These are phyloP conservation scores for Diceros bicornis DNA, from an alignment of 2,797 vertebrate genomes.

Conservation along the genomic window DNA sequence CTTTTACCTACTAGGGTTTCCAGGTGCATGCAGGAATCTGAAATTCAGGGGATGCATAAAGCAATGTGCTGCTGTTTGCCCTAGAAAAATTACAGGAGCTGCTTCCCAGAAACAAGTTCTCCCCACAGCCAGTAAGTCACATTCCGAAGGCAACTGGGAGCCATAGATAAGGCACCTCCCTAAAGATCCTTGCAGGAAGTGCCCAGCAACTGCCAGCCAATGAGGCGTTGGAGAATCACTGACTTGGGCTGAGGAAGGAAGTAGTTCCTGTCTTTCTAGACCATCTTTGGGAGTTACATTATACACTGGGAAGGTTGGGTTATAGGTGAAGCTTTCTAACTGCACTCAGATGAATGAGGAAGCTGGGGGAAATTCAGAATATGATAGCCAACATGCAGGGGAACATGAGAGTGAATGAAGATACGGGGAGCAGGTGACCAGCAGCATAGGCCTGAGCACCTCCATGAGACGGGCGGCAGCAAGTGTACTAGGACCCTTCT, in stretches of 20 bases:
- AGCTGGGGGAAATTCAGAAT: neutral
- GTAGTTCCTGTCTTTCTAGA: neutral
- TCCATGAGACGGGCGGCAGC: neutral
- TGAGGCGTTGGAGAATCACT: constrained; percentile 25
- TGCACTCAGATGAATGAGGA: neutral
- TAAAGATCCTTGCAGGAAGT: neutral
- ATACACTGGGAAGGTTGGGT: neutral
- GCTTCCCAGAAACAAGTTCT: constrained; percentile 52
- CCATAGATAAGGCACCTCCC: neutral
- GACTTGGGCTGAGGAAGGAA: neutral
- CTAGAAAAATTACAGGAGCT: constrained; percentile 39
- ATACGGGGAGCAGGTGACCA: neutral
- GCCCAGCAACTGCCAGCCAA: neutral
- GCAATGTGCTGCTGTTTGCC: neutral
- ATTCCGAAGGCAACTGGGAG: constrained; percentile 2
- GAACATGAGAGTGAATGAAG: neutral
- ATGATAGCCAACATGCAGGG: neutral
- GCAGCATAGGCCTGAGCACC: neutral
- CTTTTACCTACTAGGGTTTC: neutral
- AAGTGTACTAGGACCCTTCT: neutral
- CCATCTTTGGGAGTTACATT: neutral
- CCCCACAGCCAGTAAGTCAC: neutral
- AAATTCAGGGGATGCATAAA: neutral
- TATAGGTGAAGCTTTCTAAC: neutral
- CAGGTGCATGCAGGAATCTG: neutral